Evolutionary conservation across 2,113 vertebrate genomes (phyloP).

Genomic region (Furnarius figulus): DNA sequence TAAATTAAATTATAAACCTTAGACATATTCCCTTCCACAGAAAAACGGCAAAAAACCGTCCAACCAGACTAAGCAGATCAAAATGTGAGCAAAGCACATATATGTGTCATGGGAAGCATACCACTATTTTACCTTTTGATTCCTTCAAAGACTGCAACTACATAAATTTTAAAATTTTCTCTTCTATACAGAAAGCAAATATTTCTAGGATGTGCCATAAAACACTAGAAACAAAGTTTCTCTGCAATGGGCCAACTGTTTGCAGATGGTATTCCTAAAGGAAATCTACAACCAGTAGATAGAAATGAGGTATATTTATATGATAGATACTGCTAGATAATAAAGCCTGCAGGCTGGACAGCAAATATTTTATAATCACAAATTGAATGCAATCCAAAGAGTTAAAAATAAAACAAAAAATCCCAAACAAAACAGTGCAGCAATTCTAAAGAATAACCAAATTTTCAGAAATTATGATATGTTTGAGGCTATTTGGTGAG

Average conservation of each 20-base stretch:
- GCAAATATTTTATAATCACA: slow-evolving; percentile 1
- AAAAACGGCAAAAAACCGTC: not conserved
- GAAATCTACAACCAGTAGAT: not conserved
- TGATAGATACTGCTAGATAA: not conserved
- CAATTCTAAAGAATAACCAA: not conserved
- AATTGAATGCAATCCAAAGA: not conserved
- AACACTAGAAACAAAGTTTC: not conserved
- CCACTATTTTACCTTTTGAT: not conserved
- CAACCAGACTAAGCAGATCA: not conserved
- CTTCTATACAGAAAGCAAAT: not conserved
- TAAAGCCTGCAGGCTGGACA: not conserved
- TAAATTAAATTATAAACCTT: not conserved
- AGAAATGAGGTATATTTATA: not conserved
- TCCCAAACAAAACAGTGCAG: not conserved
- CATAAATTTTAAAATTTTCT: not conserved
- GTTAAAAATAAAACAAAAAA: not conserved
- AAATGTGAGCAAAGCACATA: not conserved
- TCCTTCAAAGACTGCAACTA: not conserved
- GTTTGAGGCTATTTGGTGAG: slow-evolving; percentile 12
- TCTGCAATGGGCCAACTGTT: not conserved
- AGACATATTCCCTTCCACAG: not conserved
- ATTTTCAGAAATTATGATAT: slow-evolving; percentile 10
- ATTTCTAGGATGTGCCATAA: not conserved
- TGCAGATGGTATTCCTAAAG: not conserved
- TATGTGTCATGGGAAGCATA: not conserved